Base-by-base conservation (phyloP, 2,797 vertebrate species). In the Helostoma temminkii region DNA sequence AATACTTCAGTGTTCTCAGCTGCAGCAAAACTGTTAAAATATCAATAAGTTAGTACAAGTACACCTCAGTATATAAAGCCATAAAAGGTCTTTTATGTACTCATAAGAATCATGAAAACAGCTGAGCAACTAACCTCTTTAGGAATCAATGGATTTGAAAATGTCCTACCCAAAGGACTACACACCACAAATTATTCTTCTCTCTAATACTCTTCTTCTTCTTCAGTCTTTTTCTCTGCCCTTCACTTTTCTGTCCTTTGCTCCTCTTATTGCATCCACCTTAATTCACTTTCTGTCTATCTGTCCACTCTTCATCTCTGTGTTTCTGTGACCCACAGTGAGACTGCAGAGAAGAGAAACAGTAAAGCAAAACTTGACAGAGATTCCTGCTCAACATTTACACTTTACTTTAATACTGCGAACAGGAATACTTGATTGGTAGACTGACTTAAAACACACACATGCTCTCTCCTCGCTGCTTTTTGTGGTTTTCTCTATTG, bases 121-220 rank as follows among this genome's bases (percentile, higher is more conserved):
- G 45, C 34, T 41, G 39, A 67, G 41, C 24, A 45, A 37, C 49
- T 46, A 28, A 11, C 28, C 63, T 47, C 62, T 66, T 55, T 26
- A 52, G 45, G 55, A 82, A 80, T 81, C 74, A 81, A 62, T 86
- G 42, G 73, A 65, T 53, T 65, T 47, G 53, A 75, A 65, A 81
- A 66, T 48, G 56, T 9, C 7, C 24, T 15, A 26, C 39, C 42
- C 69, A 78, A 75, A 30, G 36, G 71, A 66, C 69, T 74, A 54
- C n/a, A 57, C 14, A 50, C n/a, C 15, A 47, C 36, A 49, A 32
- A 32, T 74, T 41, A 28, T 65, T 68, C 53, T 48, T 30, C 61
- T 58, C 62, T 71, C 59, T 66, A 30, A 65, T 64, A 34, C n/a
- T n/a, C n/a, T n/a, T n/a, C 25, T 48, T 57, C 56, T 19, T 32